Percentiles rank a stretch among this genome's conserved stretches.
Conservation (phyloP, 2,888 invertebrate species). For the Myathropa florea region DNA sequence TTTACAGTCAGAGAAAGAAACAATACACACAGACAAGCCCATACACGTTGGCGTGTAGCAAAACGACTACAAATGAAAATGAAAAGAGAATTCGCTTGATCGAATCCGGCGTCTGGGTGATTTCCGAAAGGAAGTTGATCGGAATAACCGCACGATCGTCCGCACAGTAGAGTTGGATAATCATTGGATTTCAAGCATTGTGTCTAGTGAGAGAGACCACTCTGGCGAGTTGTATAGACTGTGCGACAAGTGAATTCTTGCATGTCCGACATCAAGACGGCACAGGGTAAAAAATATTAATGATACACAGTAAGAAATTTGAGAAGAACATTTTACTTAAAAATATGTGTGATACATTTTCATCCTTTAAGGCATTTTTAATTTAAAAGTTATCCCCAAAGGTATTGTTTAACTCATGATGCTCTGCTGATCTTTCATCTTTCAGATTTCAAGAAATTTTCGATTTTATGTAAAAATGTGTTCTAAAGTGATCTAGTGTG, state of each 20-base stretch:
- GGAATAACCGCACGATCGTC: constrained; percentile 67
- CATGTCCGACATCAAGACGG: constrained; percentile 38
- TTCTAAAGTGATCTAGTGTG: no score
- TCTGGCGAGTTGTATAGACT: background rate
- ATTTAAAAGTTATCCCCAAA: no score
- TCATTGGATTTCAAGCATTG: constrained; percentile 23
- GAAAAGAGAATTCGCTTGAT: constrained; percentile 58
- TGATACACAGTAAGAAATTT: constrained; percentile 24
- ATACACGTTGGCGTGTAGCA: background rate
- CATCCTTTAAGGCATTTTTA: no score
- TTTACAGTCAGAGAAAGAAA: constrained; percentile 27
- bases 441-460: no score
- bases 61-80: constrained; percentile 9
- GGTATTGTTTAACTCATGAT: no score
- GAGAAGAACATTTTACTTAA: background rate
- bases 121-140: constrained; percentile 71
- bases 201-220: constrained; percentile 29
- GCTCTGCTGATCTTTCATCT: no score
- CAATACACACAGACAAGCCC: background rate
- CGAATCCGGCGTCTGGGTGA: constrained; percentile 70
- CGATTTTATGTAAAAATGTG: no score
- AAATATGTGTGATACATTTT: no score
- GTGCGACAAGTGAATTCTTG: constrained; percentile 40
- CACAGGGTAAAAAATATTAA: background rate
- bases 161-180: constrained; percentile 35